Evolutionary conservation across 1,140 invertebrate genomes (phyloP), one percentile per base, ranked within the genome.

Genomic region (Temnothorax nylanderi): DNA sequence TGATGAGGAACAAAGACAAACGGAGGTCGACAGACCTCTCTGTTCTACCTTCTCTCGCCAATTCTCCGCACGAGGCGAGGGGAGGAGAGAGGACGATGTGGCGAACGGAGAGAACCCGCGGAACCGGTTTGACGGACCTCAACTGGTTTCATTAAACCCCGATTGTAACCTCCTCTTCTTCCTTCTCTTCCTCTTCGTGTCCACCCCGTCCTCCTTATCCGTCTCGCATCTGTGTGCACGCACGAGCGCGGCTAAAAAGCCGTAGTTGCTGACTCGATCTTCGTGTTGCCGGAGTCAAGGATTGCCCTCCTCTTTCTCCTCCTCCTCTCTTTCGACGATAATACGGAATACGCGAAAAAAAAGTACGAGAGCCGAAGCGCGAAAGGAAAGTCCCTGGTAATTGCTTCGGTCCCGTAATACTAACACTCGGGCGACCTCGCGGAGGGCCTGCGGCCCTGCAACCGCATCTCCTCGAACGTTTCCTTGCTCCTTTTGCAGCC

Each of bases 61-160:
- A 76, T 87, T 56, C 75, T 69, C 21, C 60, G 47, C 41, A 47
- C 34, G 54, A 71, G 37, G 2, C 21, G 56, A 60, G 49, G 49
- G 58, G 11, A 69, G 62, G 81, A 85, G 65, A 49, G 51, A 34
- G 60, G 51, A 18, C 74, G 78, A 86, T 47, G 67, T 80, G 87
- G 86, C 85, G 74, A 90, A 90, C 88, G 86, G 87, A 88, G 85
- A 87, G 90, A 92, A 93, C 93, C 91, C 90, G 93, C 87, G 78
- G 85, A 89, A 93, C 93, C 92, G 94, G 94, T 95, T 95, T 90
- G 86, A 89, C 92, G 89, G 91, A 90, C 85, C 90, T 91, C 92
- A 90, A 93, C 90, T 91, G 92, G 93, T 94, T 94, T 94, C 94
- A 94, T 95, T 94, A 94, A 95, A 95, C 93, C 90, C 92, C 93